phyloP scores from a whole-genome alignment of 2,888 invertebrate species.

The Tubiluchus corallicola region DNA sequence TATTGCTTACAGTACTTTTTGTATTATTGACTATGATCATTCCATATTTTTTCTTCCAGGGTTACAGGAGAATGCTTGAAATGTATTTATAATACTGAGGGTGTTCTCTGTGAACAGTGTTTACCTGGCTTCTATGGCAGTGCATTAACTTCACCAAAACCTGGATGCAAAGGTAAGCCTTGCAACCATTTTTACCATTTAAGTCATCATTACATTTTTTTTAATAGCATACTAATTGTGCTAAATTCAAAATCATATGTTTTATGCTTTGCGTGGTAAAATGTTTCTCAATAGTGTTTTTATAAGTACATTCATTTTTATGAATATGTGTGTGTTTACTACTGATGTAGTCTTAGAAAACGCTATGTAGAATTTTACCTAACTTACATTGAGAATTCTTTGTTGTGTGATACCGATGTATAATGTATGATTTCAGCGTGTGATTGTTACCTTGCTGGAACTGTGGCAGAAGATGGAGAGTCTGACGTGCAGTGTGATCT shows the following conservation, averaged over 20 bases:
- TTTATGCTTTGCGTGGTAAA: too few species aligned
- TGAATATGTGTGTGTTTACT: too few species aligned
- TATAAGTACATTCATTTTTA: too few species aligned
- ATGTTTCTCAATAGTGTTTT: too few species aligned
- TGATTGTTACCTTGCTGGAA: constrained; percentile 68
- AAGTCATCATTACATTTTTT: too few species aligned
- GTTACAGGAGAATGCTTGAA: constrained; percentile 86
- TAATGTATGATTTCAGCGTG: constrained; percentile 53
- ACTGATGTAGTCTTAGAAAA: too few species aligned
- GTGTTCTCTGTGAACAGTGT: constrained; percentile 76
- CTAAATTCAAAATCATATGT: too few species aligned
- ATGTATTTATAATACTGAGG: constrained; percentile 87
- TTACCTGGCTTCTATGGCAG: constrained; percentile 82
- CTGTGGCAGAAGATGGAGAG: constrained; percentile 25
- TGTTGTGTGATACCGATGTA: too few species aligned
- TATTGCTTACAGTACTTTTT: background rate
- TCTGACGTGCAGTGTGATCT: constrained; percentile 21
- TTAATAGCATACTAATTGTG: too few species aligned
- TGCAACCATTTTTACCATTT: too few species aligned
- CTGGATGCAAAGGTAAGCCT: constrained; percentile 42
- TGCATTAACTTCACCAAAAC: constrained; percentile 69
- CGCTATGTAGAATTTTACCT: too few species aligned
- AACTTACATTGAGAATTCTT: too few species aligned
- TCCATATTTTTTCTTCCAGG: constrained; percentile 25
- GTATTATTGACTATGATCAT: background rate